Evolutionary conservation across 2,113 vertebrate species (phyloP), one percentile per base, ranked within the genome.

Genomic region (Xenus cinereus): DNA sequence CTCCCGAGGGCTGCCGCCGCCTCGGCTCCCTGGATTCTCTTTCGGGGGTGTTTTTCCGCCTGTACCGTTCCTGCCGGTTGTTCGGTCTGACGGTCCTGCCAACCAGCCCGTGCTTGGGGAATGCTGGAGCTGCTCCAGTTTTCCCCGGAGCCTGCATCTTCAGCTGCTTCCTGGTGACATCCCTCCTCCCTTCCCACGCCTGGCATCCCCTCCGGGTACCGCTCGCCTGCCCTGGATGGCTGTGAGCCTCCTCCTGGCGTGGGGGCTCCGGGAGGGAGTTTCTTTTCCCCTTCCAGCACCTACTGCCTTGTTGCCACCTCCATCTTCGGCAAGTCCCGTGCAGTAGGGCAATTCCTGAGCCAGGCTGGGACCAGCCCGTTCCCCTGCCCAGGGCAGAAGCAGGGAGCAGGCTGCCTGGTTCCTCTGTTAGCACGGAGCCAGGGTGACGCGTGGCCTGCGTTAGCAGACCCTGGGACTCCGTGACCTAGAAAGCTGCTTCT

Each of bases 71-170:
- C 85, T 81, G 83, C 66, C 1, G 18, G 19, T 53, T 9, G 18
- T 45, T 93, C 4, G 0, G 14, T 77, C 32, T 50, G 71, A 30
- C 0, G 3, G 11, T 66, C 59, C 83, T 91, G 93, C 92, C 92
- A 85, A 72, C 56, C 82, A 20, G 60, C 81, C 69, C 10, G 37
- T 67, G 90, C 85, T n/a, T 32, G 57, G 92, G 95, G 35, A 87
- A 3, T 6, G 85, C 90, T 93, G 96, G 94, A 94, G 88, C 76
- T 62, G 92, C 94, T 96, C 96, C 95, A 88, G 82, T 57, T 93
- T 93, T 53, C 35, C 82, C 90, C 1, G 0, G 68, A 93, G 63
- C 72, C 82, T 79, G 71, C 71, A 68, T 33, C 90, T 87, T 88
- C 82, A 53, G 90, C 79, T 33, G 82, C 82, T 86, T 90, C 92